Base-by-base conservation (phyloP, 2,113 vertebrate genomes). In the Cygnus buccinator region DNA sequence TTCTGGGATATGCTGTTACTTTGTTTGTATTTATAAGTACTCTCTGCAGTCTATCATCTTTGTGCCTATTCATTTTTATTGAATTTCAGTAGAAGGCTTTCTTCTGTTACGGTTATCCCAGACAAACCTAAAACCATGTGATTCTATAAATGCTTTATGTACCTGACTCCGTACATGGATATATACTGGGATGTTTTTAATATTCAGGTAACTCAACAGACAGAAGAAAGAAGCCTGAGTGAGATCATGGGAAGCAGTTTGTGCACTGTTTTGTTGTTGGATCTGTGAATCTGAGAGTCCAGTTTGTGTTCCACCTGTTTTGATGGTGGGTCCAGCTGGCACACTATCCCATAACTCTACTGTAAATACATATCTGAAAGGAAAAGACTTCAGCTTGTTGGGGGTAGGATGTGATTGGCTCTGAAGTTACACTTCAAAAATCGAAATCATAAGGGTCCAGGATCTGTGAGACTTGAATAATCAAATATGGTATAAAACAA, bases 231-330 rank as follows among this genome's bases (percentile, higher is more conserved):
- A 50, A 35, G 37, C 17, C 12, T 33, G 28, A 31, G 50, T n/a
- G 61, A 39, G 29, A 54, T 41, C 9, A 52, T 7, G 16, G 29
- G 48, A 54, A 66, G 41, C 21, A 33, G 26, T 48, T 37, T 31
- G 6, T 28, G 35, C 62, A n/a, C 6, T n/a, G 35, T 54, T 66
- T 26, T 0, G 0, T 21, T 52, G 11, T 81, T 77, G 33, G 7
- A 66, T 44, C 21, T 0, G 3, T n/a, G 29, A 50, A 19, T 17
- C 28, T 79, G 31, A 2, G 17, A 37, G 20, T 13, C 10, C 0
- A 0, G 22, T 37, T 61, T 0, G 0, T 54, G 33, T 82, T n/a
- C 21, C 1, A 2, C 4, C 1, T 2, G 11, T 70, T 87, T 57
- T 0, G 1, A 0, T 68, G 52, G n/a, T 17, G 59, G 13, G 2